Evolutionary conservation across 1,140 invertebrate genomes (phyloP).

Genomic region (Sinella curviseta): DNA sequence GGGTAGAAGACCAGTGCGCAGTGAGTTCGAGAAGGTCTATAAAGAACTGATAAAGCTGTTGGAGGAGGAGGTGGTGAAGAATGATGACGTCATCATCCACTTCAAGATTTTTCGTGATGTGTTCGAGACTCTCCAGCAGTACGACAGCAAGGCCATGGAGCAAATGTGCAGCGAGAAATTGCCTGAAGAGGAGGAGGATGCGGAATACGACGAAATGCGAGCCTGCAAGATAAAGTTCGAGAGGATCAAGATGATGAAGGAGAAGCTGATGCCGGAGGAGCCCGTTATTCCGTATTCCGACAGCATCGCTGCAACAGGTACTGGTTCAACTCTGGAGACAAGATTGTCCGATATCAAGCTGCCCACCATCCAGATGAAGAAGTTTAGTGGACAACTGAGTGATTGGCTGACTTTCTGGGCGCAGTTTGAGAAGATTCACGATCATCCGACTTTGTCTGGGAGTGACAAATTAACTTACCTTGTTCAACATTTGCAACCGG

Average conservation of each 20-base stretch:
- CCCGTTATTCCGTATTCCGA: not conserved
- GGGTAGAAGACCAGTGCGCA: not conserved
- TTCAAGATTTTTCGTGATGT: not conserved
- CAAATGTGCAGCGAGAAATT: not conserved
- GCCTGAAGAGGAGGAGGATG: not conserved
- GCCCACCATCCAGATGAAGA: not conserved
- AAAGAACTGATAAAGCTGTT: not conserved
- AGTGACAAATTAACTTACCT: conserved; percentile 5
- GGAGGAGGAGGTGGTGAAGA: not conserved
- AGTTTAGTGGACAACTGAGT: not conserved
- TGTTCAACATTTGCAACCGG: not conserved
- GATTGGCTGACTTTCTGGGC: not conserved
- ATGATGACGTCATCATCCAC: not conserved
- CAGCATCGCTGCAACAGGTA: not conserved
- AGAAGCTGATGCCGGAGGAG: not conserved
- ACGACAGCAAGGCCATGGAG: not conserved
- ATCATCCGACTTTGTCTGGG: not conserved
- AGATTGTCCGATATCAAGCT: not conserved
- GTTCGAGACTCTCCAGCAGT: not conserved
- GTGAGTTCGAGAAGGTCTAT: not conserved
- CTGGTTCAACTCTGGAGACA: not conserved
- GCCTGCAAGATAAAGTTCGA: not conserved
- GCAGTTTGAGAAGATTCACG: conserved; percentile 6
- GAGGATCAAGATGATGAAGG: not conserved
- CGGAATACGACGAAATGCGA: not conserved